These are phyloP conservation scores for Actinia equina DNA, from an alignment of 64 coral and sea anemone genomes.

Conservation along the genomic window DNA sequence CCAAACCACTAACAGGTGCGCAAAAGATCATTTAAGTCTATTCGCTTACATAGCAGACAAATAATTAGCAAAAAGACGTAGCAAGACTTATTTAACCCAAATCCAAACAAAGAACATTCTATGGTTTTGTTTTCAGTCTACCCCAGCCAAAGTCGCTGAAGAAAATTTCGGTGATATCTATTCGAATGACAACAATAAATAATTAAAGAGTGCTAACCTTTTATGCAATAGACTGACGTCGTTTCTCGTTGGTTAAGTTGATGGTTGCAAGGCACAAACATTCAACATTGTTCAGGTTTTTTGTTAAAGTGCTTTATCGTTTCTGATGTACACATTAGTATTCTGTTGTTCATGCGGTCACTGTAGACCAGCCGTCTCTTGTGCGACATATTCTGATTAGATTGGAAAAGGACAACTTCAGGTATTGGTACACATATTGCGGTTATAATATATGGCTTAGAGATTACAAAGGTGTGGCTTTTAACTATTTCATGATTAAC, in stretches of 20 bases:
- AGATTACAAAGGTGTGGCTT: constrained; percentile 7
- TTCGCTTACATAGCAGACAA: background rate
- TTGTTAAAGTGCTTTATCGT: background rate
- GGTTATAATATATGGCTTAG: background rate
- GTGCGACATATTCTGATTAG: constrained; percentile 22
- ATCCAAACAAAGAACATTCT: constrained; percentile 4
- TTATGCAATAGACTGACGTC: background rate
- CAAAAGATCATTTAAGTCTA: background rate
- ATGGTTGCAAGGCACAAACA: background rate
- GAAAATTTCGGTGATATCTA: background rate
- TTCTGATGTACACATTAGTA: background rate
- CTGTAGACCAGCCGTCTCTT: constrained; percentile 17
- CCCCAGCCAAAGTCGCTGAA: background rate
- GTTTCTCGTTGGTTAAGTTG: constrained; percentile 6
- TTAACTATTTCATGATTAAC: constrained; percentile 3
- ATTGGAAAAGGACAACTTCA: constrained; percentile 5
- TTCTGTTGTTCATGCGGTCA: constrained; percentile 3
- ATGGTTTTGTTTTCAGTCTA: background rate
- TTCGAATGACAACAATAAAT: background rate
- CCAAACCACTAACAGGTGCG: background rate
- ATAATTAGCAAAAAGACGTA: background rate
- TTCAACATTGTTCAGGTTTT: constrained; percentile 16
- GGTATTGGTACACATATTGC: background rate
- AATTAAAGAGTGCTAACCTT: background rate
- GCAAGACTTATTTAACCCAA: background rate